phyloP scores from a whole-genome alignment of 2,113 vertebrate species.

The Pyrgilauda ruficollis region DNA sequence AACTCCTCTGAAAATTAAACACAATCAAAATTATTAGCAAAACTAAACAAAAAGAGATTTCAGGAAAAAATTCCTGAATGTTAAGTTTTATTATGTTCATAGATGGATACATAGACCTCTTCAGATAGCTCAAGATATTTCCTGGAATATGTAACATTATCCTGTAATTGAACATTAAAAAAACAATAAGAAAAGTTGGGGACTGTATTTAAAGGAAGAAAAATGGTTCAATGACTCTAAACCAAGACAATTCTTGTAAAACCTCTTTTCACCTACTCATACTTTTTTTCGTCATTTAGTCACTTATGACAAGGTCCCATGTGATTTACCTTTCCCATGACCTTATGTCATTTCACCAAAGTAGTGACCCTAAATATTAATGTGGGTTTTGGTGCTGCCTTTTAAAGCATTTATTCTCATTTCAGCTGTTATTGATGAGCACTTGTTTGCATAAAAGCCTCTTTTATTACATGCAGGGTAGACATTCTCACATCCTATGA shows the following conservation, averaged over 20 bases:
- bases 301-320: neutral
- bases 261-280: neutral
- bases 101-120: neutral
- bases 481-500: neutral
- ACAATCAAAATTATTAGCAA: neutral
- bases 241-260: neutral
- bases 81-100: neutral
- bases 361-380: neutral
- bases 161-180: neutral
- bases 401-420: slow-evolving; percentile 20
- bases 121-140: neutral
- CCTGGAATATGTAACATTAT: neutral
- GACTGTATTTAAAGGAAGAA: neutral
- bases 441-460: neutral
- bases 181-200: neutral
- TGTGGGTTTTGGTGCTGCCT: neutral
- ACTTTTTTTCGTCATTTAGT: neutral
- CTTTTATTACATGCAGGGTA: neutral
- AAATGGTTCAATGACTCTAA: neutral
- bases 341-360: slow-evolving; percentile 4
- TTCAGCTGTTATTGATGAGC: neutral
- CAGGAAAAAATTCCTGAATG: neutral
- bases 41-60: neutral
- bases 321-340: slow-evolving; percentile 3
- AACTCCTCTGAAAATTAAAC: neutral